phyloP scores from a whole-genome alignment of 2,797 vertebrate genomes.

The Hephaestus fuliginosus region DNA sequence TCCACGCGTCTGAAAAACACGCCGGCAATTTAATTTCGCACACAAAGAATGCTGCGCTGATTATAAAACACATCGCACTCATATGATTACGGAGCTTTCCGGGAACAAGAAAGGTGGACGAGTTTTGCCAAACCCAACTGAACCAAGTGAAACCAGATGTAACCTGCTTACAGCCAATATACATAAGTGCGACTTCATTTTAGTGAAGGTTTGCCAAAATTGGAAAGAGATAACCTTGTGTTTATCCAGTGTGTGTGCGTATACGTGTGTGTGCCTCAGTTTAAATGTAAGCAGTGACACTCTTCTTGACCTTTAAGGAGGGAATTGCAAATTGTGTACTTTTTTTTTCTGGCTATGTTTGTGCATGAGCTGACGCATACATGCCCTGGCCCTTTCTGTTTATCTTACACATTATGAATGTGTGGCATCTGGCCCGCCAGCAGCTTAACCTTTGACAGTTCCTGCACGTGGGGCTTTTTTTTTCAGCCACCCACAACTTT shows the following conservation, averaged over 20 bases:
- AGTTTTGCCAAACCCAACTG: conserved; percentile 8
- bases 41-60: conserved; percentile 24
- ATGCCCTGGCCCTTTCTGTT: conserved; percentile 14
- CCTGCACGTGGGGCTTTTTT: neutral
- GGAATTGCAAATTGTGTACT: conserved; percentile 51
- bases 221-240: conserved; percentile 5
- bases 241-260: neutral
- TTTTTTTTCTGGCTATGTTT: conserved; percentile 22
- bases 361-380: conserved; percentile 9
- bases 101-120: conserved; percentile 3
- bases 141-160: conserved; percentile 56
- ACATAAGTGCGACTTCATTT: conserved; percentile 22
- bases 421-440: conserved; percentile 27
- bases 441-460: conserved; percentile 60
- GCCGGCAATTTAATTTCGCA: conserved; percentile 44
- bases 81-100: conserved; percentile 13
- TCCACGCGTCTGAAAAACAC: conserved; percentile 3
- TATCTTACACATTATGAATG: conserved; percentile 26
- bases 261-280: neutral
- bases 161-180: conserved; percentile 13
- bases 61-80: conserved; percentile 29
- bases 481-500: conserved; percentile 24
- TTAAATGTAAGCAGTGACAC: conserved; percentile 38
- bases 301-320: conserved; percentile 63
- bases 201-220: conserved; percentile 27